A percentile compares a stretch with the other conserved stretches of the same genome.
Evolutionary conservation across 2,797 vertebrate genomes (phyloP).

Genomic region (Catamblyrhynchus diadema): DNA sequence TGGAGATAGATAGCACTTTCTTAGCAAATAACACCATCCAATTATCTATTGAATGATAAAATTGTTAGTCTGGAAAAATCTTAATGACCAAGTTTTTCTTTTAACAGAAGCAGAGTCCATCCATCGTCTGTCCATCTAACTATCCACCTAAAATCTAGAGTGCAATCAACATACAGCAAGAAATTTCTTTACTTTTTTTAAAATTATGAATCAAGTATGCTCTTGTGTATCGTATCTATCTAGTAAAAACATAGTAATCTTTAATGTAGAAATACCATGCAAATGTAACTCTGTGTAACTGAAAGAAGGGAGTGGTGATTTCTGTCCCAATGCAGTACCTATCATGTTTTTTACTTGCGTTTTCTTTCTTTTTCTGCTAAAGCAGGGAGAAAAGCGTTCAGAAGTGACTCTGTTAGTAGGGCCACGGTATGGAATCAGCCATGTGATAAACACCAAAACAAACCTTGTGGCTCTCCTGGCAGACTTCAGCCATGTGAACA

Average conservation of each 20-base stretch:
- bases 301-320: background rate
- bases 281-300: background rate
- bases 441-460: constrained; percentile 98
- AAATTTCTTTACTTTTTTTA: constrained; percentile 6
- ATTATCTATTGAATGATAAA: background rate
- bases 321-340: background rate
- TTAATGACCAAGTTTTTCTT: background rate
- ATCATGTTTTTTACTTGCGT: background rate
- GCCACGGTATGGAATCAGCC: constrained; percentile 96
- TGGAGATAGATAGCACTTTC: background rate
- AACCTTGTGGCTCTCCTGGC: constrained; percentile 95
- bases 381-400: constrained; percentile 97
- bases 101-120: background rate
- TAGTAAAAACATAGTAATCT: background rate
- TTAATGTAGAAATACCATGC: background rate
- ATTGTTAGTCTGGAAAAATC: background rate
- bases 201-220: background rate
- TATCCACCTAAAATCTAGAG: background rate
- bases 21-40: background rate
- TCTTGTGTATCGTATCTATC: background rate
- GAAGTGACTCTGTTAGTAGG: constrained; percentile 96
- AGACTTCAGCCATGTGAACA: constrained; percentile 97
- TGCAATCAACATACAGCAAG: background rate
- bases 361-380: constrained; percentile 42
- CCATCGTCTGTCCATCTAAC: background rate